Percentiles rank a stretch among this genome's conserved stretches.
Evolutionary conservation across 2,888 invertebrate genomes (phyloP).

Genomic region (Coenonympha glycerion): DNA sequence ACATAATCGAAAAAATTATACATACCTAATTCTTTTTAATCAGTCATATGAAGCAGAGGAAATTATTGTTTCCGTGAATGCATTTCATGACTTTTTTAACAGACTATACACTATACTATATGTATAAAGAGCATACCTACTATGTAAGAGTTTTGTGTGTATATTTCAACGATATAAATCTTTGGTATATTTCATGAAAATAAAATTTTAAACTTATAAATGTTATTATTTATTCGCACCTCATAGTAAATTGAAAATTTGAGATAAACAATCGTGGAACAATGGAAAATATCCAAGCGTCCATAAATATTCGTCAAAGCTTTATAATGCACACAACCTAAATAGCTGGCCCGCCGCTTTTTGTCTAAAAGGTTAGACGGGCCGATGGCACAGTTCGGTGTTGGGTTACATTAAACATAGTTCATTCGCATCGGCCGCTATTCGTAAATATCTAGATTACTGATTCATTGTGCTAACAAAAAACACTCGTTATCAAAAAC

Average conservation of each 20-base stretch:
- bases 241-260: not conserved
- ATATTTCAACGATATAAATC: too few relatives aligned
- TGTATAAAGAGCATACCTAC: too few relatives aligned
- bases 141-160: too few relatives aligned
- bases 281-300: slow-evolving; percentile 3
- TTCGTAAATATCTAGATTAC: slow-evolving; percentile 64
- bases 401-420: slow-evolving; percentile 67
- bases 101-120: too few relatives aligned
- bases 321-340: slow-evolving; percentile 34
- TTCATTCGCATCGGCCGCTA: slow-evolving; percentile 69
- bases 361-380: slow-evolving; percentile 64
- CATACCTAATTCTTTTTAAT: too few relatives aligned
- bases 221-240: too few relatives aligned
- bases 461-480: slow-evolving; percentile 61
- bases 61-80: too few relatives aligned
- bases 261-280: not conserved
- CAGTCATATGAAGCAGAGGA: too few relatives aligned
- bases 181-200: too few relatives aligned
- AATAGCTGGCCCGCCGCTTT: slow-evolving; percentile 43
- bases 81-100: too few relatives aligned
- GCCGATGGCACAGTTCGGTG: slow-evolving; percentile 65
- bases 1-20: slow-evolving; percentile 3
- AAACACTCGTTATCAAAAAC: slow-evolving; percentile 37
- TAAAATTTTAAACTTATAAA: too few relatives aligned
- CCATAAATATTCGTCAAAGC: slow-evolving; percentile 17